phyloP scores from a whole-genome alignment of 1,140 invertebrate genomes.

The Elymnias hypermnestra region DNA sequence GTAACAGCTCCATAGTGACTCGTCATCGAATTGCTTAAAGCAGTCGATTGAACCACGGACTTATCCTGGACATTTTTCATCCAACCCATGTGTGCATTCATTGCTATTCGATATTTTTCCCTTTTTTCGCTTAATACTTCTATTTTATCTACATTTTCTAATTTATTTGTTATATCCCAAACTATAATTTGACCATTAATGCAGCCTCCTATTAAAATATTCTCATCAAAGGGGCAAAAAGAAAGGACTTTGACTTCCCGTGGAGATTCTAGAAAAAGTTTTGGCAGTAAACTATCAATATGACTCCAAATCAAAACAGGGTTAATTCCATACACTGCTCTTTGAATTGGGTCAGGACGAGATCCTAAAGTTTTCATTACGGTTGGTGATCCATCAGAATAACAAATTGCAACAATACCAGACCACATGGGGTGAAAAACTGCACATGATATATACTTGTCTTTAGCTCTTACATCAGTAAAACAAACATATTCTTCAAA shows the following conservation, averaged over 20 bases:
- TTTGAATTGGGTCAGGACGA: constrained; percentile 68
- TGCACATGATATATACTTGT: constrained; percentile 80
- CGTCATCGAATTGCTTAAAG: constrained; percentile 77
- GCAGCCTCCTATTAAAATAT: constrained; percentile 83
- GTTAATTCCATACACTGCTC: constrained; percentile 76
- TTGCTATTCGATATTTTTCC: constrained; percentile 78
- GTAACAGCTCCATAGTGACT: constrained; percentile 81
- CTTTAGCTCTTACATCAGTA: constrained; percentile 77
- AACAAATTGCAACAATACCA: constrained; percentile 80
- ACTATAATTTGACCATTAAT: constrained; percentile 83
- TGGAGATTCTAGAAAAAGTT: constrained; percentile 81
- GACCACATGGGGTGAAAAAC: constrained; percentile 83
- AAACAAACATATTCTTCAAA: constrained; percentile 80
- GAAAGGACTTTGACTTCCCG: constrained; percentile 79
- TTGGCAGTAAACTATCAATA: constrained; percentile 81
- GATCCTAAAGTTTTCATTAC: constrained; percentile 55
- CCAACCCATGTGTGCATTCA: constrained; percentile 81
- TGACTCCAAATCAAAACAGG: constrained; percentile 85
- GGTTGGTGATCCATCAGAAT: constrained; percentile 73
- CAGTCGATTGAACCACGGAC: constrained; percentile 77
- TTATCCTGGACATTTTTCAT: constrained; percentile 78
- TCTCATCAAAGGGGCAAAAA: constrained; percentile 82
- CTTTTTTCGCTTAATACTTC: constrained; percentile 79
- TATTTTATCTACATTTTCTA: constrained; percentile 79
- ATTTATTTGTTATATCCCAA: constrained; percentile 84